phyloP scores from a whole-genome alignment of 2,113 vertebrate species.

The Acanthisitta chloris region DNA sequence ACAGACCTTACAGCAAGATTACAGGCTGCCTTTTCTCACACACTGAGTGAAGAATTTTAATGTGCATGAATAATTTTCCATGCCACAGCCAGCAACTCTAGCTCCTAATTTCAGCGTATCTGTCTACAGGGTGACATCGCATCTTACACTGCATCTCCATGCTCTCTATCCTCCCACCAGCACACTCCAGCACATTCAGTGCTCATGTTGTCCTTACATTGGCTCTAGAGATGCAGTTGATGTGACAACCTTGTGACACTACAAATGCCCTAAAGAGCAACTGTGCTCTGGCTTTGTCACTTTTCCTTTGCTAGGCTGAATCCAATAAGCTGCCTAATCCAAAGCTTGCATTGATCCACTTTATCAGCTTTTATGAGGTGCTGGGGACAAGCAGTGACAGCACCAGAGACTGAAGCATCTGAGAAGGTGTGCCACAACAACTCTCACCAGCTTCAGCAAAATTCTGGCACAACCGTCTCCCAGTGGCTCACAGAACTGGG shows the following conservation, averaged over 20 bases:
- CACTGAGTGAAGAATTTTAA: neutral
- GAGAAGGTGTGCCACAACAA: neutral
- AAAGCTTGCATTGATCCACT: neutral
- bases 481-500: neutral
- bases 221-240: neutral
- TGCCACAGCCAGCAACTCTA: neutral
- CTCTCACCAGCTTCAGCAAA: neutral
- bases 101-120: neutral
- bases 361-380: neutral
- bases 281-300: neutral
- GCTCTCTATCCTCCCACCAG: neutral
- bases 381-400: neutral
- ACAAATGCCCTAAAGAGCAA: neutral
- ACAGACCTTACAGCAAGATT: neutral
- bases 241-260: neutral
- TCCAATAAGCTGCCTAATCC: neutral
- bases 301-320: neutral
- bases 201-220: neutral
- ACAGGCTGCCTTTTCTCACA: neutral
- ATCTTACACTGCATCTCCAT: neutral
- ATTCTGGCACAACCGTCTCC: neutral
- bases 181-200: neutral
- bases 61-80: neutral
- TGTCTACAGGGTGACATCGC: neutral
- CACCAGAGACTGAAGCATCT: neutral